Percentiles rank a stretch among this genome's conserved stretches.
Conservation (phyloP, 23 tunicate species). For the Halocynthia roretzi region DNA sequence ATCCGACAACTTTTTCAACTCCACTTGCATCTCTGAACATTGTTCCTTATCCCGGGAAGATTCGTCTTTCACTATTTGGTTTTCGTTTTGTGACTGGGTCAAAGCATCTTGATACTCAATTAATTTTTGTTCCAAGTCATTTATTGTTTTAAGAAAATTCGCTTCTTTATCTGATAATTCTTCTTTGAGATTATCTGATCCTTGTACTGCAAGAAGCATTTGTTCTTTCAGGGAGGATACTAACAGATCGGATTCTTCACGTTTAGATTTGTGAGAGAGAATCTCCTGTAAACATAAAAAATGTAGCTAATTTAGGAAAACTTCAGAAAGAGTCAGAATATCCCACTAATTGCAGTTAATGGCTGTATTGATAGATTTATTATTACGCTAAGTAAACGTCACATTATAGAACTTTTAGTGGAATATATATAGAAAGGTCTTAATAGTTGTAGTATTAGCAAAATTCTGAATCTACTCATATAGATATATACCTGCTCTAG, state of each 20-base stretch:
- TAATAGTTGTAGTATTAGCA: too few relatives aligned
- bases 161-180: conserved; percentile 6
- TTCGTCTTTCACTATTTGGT: too few relatives aligned
- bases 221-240: conserved; percentile 51
- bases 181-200: not conserved
- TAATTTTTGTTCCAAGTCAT: not conserved
- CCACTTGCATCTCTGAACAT: not conserved
- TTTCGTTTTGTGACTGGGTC: too few relatives aligned
- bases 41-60: too few relatives aligned
- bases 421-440: too few relatives aligned
- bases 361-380: not conserved
- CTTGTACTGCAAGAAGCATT: conserved; percentile 13
- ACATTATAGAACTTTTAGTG: not conserved
- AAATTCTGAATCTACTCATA: too few relatives aligned
- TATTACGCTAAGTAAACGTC: not conserved
- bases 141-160: not conserved
- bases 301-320: not conserved
- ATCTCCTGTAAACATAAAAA: conserved; percentile 34
- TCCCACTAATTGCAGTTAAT: conserved; percentile 32
- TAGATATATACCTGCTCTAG: too few relatives aligned
- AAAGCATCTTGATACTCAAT: not conserved
- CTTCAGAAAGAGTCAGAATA: not conserved
- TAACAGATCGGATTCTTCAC: conserved; percentile 42
- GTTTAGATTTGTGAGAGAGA: conserved; percentile 9
- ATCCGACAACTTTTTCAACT: not conserved